A percentile compares a stretch with the other conserved stretches of the same genome.
Conservation (phyloP, 1,140 invertebrate species). For the Cryptotermes secundus region DNA sequence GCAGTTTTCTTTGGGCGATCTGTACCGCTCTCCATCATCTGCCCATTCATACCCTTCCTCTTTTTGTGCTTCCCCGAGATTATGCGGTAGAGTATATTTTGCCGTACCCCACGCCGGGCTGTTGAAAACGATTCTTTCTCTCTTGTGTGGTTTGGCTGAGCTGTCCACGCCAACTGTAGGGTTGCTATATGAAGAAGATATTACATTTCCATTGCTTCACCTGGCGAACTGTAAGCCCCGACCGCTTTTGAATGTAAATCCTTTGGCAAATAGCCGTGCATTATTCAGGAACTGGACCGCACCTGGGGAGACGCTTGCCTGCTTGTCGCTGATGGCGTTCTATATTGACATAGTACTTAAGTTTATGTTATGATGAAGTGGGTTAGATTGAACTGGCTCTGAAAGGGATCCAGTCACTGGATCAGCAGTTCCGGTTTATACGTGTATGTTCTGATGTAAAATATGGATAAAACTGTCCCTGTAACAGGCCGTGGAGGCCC, state of each 20-base stretch:
- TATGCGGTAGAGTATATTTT: background rate
- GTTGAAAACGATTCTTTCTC: background rate
- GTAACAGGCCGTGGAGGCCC: too few relatives aligned
- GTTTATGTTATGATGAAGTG: too few relatives aligned
- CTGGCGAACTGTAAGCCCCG: background rate
- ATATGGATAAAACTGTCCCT: too few relatives aligned
- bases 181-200: background rate
- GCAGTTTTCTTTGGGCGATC: background rate
- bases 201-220: conserved; percentile 12
- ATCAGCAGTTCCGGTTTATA: too few relatives aligned
- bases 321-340: too few relatives aligned
- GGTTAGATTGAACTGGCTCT: too few relatives aligned
- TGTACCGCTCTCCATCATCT: background rate
- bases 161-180: background rate
- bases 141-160: background rate
- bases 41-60: background rate
- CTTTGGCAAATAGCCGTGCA: background rate
- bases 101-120: background rate
- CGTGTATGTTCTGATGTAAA: too few relatives aligned
- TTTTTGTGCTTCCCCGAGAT: background rate
- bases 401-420: too few relatives aligned
- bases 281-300: too few relatives aligned
- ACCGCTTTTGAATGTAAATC: background rate
- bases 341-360: too few relatives aligned
- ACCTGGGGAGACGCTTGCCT: too few relatives aligned